These are phyloP conservation scores for Troides oblongomaculatus DNA, from an alignment of 2,888 invertebrate genomes.

Conservation along the genomic window DNA sequence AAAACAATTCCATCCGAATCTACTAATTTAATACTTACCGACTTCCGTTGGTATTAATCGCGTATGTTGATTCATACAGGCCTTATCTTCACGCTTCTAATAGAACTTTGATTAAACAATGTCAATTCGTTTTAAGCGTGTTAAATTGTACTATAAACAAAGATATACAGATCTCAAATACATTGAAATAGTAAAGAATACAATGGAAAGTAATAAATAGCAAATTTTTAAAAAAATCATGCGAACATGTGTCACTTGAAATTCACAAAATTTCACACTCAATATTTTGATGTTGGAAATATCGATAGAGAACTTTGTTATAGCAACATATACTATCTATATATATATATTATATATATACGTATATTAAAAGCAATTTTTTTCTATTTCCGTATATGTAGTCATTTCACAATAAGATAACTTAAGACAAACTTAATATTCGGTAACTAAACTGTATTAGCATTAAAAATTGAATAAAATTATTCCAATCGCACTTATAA, in stretches of 20 bases:
- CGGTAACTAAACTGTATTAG: too few relatives aligned
- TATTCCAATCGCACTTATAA: too few relatives aligned
- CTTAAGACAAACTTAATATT: too few relatives aligned
- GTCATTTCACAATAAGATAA: too few relatives aligned
- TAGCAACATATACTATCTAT: background rate
- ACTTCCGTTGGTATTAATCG: constrained; percentile 22
- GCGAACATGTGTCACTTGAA: too few relatives aligned
- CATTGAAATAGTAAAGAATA: too few relatives aligned
- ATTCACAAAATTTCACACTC: background rate
- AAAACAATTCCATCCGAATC: constrained; percentile 28
- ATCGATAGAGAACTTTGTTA: constrained; percentile 1
- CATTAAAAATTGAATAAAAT: too few relatives aligned
- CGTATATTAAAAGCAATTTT: too few relatives aligned
- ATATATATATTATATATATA: too few relatives aligned
- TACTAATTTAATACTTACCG: constrained; percentile 27
- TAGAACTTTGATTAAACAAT: constrained; percentile 25
- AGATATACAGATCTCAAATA: background rate
- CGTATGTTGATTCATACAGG: constrained; percentile 24
- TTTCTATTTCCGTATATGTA: too few relatives aligned
- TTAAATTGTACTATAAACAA: constrained; percentile 2
- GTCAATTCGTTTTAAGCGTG: constrained; percentile 15
- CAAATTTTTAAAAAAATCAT: too few relatives aligned
- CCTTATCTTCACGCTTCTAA: constrained; percentile 28
- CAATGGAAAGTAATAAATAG: too few relatives aligned
- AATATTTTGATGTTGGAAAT: constrained; percentile 7